Evolutionary conservation across 2,113 vertebrate genomes (phyloP).

Genomic region (Synchiropus splendidus): DNA sequence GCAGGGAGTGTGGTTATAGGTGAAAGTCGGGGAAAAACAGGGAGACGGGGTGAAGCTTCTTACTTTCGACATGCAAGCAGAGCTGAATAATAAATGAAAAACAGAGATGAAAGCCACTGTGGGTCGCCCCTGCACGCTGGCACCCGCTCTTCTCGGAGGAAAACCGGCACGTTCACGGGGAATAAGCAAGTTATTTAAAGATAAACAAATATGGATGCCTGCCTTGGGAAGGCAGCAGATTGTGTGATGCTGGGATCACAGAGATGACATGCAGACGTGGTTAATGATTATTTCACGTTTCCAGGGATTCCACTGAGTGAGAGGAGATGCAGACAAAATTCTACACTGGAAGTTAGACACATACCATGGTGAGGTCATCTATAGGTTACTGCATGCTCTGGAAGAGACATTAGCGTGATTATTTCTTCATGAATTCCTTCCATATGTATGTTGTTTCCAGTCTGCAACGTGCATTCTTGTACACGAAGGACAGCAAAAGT

Average conservation of each 20-base stretch:
- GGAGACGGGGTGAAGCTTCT: conserved; percentile 11
- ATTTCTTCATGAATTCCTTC: too few relatives aligned
- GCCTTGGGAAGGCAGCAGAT: conserved; percentile 4
- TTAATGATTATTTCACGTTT: background rate
- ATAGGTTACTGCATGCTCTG: too few relatives aligned
- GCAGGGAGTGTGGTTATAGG: conserved; percentile 18
- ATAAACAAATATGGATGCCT: conserved; percentile 26
- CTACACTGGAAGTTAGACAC: too few relatives aligned
- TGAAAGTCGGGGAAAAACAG: background rate
- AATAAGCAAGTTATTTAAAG: conserved; percentile 42
- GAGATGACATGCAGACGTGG: background rate
- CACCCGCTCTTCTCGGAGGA: conserved; percentile 16
- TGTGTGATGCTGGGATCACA: conserved; percentile 1
- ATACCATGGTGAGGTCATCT: too few relatives aligned
- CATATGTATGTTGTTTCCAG: too few relatives aligned
- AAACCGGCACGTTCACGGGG: conserved; percentile 20
- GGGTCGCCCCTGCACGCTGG: conserved; percentile 13
- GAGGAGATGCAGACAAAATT: too few relatives aligned
- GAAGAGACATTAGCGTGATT: too few relatives aligned
- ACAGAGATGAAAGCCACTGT: conserved; percentile 31
- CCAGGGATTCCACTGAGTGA: too few relatives aligned
- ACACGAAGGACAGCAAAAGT: too few relatives aligned
- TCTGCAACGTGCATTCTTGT: too few relatives aligned
- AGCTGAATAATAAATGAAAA: conserved; percentile 40
- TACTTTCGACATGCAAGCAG: conserved; percentile 6